These are phyloP conservation scores for Pemphredon lugubris DNA, from an alignment of 2,888 invertebrate species.

Conservation along the genomic window DNA sequence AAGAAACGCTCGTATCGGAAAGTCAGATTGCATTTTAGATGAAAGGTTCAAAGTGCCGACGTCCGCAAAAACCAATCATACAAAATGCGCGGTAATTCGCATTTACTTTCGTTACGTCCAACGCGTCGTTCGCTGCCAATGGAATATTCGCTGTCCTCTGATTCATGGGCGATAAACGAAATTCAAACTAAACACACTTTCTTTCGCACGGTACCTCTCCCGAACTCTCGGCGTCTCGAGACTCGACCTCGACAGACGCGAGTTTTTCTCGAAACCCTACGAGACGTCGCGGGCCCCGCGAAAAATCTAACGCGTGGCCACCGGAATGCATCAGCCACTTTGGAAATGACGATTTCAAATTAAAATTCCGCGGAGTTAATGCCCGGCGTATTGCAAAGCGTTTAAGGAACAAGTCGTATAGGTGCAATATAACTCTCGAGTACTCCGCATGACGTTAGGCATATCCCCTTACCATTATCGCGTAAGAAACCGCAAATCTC, in stretches of 20 bases:
- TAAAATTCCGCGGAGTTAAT: slow-evolving; percentile 59
- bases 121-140: no score
- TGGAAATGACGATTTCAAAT: slow-evolving; percentile 47
- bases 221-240: no score
- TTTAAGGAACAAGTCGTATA: slow-evolving; percentile 54
- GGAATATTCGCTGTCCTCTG: no score
- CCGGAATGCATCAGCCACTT: slow-evolving; percentile 31
- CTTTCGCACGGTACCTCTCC: no score
- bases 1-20: not conserved
- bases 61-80: not conserved
- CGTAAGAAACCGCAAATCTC: slow-evolving; percentile 67
- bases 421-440: slow-evolving; percentile 52
- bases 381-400: slow-evolving; percentile 43
- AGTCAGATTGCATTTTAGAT: not conserved
- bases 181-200: no score
- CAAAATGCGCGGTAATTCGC: no score
- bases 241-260: no score
- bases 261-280: not conserved
- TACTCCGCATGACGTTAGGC: slow-evolving; percentile 46
- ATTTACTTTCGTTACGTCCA: no score
- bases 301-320: not conserved
- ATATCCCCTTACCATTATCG: slow-evolving; percentile 64
- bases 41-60: not conserved
- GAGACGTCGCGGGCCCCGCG: not conserved
- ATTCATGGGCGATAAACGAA: no score